Evolutionary conservation across 1,140 invertebrate genomes (phyloP).

Genomic region (Melipona quadrifasciata): DNA sequence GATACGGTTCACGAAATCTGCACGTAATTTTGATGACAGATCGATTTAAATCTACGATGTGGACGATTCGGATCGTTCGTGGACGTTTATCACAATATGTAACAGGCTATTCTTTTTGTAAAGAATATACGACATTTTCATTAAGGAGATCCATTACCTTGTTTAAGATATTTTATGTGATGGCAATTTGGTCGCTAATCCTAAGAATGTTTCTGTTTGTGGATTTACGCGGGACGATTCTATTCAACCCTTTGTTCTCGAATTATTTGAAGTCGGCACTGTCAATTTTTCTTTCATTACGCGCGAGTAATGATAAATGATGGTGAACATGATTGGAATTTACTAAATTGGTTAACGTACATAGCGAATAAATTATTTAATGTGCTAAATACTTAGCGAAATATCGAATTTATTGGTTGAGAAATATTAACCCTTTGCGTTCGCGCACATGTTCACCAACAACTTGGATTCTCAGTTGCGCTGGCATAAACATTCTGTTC

Average conservation of each 20-base stretch:
- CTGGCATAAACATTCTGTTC: no score
- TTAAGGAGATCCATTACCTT: neutral
- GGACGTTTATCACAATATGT: slow-evolving; percentile 8
- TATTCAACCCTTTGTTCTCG: neutral
- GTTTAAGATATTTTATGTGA: no score
- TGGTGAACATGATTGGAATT: no score
- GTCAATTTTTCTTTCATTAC: neutral
- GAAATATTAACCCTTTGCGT: neutral
- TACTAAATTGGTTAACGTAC: no score
- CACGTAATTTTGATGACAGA: neutral
- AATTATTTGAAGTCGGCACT: neutral
- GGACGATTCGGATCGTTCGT: neutral
- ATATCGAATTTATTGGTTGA: neutral
- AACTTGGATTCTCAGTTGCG: no score
- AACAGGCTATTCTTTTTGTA: neutral
- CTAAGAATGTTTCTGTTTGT: no score
- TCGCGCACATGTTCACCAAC: no score
- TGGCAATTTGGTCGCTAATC: neutral
- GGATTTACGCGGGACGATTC: neutral
- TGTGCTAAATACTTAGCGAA: no score
- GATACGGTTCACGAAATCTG: neutral
- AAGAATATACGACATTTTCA: neutral
- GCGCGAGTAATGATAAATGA: no score
- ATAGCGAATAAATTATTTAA: no score
- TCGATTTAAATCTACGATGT: neutral